phyloP scores from a whole-genome alignment of 2,888 invertebrate genomes.

The Athalia circularis region DNA sequence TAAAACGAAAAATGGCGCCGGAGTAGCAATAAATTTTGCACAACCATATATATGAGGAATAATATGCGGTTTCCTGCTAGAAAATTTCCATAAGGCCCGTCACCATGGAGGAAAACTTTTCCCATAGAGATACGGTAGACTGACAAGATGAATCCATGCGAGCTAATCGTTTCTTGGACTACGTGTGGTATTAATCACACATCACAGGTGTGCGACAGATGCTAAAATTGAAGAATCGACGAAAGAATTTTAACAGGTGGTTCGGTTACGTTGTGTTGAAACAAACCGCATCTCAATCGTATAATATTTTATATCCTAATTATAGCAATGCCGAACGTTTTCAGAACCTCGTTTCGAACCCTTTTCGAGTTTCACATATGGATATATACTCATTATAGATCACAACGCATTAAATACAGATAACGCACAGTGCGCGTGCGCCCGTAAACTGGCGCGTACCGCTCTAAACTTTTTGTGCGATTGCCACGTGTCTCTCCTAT shows the following conservation, averaged over 20 bases:
- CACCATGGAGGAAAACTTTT: not conserved
- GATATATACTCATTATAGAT: not conserved
- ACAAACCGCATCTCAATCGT: not conserved
- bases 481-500: constrained; percentile 25
- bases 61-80: not conserved
- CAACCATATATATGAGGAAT: not conserved
- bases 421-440: not conserved
- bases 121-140: not conserved
- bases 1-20: constrained; percentile 3
- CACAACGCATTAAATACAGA: not conserved
- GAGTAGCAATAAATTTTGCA: not conserved
- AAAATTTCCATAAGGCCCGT: too few species aligned
- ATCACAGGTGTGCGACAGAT: constrained; percentile 29
- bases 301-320: too few species aligned
- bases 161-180: constrained; percentile 13
- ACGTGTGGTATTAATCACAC: not conserved
- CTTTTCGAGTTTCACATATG: too few species aligned
- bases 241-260: constrained; percentile 10
- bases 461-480: not conserved
- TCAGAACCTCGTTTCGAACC: too few species aligned
- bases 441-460: not conserved
- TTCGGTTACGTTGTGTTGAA: constrained; percentile 12
- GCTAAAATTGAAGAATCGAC: constrained; percentile 22
- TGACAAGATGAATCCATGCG: constrained; percentile 6
- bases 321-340: too few species aligned